Conservation (phyloP, 2,113 vertebrate species). For the Aspidoscelis tigris region DNA sequence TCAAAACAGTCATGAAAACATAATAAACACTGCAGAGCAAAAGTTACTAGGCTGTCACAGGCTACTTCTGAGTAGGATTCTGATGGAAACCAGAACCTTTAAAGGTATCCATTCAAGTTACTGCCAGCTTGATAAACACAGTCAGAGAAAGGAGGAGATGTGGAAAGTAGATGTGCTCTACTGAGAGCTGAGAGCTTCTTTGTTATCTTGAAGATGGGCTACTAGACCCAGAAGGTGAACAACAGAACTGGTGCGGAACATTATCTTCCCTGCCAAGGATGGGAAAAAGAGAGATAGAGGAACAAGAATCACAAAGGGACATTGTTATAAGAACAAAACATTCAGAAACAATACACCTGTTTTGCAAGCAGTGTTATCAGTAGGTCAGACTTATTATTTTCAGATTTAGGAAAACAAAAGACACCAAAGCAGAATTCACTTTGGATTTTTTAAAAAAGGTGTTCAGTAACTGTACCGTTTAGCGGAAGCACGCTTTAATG, state of each 20-base stretch:
- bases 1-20: conserved; percentile 41
- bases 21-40: conserved; percentile 33
- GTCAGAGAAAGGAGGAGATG: conserved; percentile 51
- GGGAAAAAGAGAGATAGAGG: conserved; percentile 60
- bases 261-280: conserved; percentile 72
- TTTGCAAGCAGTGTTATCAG: conserved; percentile 1
- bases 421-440: neutral
- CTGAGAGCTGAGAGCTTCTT: conserved; percentile 54
- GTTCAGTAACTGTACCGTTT: neutral
- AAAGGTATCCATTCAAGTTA: conserved; percentile 36
- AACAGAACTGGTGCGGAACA: conserved; percentile 75
- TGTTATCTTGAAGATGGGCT: conserved; percentile 76
- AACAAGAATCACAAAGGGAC: conserved; percentile 67
- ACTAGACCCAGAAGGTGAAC: conserved; percentile 72
- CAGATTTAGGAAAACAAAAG: neutral
- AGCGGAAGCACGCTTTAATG: neutral
- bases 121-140: conserved; percentile 52
- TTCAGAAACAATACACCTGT: neutral
- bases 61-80: conserved; percentile 14
- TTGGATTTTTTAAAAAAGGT: neutral
- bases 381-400: neutral
- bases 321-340: conserved; percentile 60
- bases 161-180: conserved; percentile 52
- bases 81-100: conserved; percentile 46
- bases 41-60: conserved; percentile 30